Percentiles rank a stretch among this genome's conserved stretches.
phyloP scores from a whole-genome alignment of 2,888 invertebrate species.

The Chymomyza fuscimana region DNA sequence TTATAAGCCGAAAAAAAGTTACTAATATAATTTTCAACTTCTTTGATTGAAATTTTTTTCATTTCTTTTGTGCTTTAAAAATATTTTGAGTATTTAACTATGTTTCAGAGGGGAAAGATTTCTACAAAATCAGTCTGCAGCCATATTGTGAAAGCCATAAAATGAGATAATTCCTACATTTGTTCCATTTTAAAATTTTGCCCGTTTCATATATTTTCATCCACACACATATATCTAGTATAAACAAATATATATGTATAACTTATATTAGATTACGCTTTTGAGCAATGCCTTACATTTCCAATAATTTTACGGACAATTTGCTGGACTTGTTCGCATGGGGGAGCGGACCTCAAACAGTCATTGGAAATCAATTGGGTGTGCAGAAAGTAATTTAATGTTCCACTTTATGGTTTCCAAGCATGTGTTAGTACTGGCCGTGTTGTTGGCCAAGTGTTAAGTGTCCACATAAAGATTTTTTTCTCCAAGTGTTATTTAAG shows the following conservation, averaged over 20 bases:
- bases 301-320: conserved; percentile 71
- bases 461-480: neutral
- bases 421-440: neutral
- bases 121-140: too few relatives aligned
- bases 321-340: conserved; percentile 20
- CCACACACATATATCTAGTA: neutral
- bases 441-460: neutral
- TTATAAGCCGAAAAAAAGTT: too few relatives aligned
- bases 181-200: too few relatives aligned
- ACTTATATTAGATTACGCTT: neutral
- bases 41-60: too few relatives aligned
- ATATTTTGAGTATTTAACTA: too few relatives aligned
- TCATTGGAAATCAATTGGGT: conserved; percentile 66
- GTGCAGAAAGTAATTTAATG: conserved; percentile 60
- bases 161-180: too few relatives aligned
- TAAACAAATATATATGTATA: neutral
- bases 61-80: too few relatives aligned
- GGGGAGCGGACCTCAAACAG: conserved; percentile 21
- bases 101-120: too few relatives aligned
- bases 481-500: neutral
- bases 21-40: too few relatives aligned
- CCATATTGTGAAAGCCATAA: too few relatives aligned
- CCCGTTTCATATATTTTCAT: too few relatives aligned
- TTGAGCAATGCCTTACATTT: conserved; percentile 5
- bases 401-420: conserved; percentile 30